Percentiles rank a stretch among this genome's conserved stretches.
phyloP scores from a whole-genome alignment of 2,888 invertebrate species.

The Acanthococcus lagerstroemiae region DNA sequence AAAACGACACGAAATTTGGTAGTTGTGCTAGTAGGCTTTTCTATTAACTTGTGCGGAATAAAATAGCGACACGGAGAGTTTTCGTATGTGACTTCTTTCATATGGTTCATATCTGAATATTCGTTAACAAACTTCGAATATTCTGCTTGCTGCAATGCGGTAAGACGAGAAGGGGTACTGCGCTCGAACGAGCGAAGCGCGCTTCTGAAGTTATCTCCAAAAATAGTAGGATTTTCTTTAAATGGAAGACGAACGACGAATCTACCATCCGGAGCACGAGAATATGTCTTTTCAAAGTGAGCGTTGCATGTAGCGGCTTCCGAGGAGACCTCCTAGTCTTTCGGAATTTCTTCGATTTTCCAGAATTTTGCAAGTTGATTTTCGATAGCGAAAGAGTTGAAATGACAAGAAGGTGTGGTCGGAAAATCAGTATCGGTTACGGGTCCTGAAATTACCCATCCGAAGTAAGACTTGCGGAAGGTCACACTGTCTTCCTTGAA shows the following conservation, averaged over 20 bases:
- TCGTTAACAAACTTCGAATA: no score
- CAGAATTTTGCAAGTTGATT: background rate
- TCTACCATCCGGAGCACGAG: background rate
- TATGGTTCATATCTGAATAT: no score
- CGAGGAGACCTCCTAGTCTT: background rate
- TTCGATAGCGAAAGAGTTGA: background rate
- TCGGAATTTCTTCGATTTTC: background rate
- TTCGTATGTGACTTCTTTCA: no score
- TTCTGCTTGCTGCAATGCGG: no score
- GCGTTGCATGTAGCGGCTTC: background rate
- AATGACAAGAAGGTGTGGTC: no score
- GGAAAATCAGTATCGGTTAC: background rate
- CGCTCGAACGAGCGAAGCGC: background rate
- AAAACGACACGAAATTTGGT: no score
- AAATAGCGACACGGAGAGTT: no score
- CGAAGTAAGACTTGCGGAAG: background rate
- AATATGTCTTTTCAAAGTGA: background rate
- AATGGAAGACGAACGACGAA: background rate
- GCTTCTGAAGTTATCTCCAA: background rate
- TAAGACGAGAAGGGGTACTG: no score
- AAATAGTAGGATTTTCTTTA: background rate
- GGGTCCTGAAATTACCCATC: background rate
- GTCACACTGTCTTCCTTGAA: background rate
- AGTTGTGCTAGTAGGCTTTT: no score
- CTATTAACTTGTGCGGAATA: no score